Conservation (phyloP, 2,888 invertebrate genomes). For the Caenorhabditis sp. region DNA sequence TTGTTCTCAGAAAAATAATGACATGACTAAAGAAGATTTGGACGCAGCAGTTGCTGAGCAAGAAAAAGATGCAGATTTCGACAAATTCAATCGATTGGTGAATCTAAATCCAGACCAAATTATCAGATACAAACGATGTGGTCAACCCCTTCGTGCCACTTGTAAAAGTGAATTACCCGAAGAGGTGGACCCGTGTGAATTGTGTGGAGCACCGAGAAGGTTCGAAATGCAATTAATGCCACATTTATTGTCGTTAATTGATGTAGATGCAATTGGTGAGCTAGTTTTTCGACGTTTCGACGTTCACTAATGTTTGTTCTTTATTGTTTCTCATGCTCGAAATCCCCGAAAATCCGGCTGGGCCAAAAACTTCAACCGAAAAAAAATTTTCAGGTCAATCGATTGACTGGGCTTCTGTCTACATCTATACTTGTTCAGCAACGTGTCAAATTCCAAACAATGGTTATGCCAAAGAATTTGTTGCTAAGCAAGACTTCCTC, state of each 20-base stretch:
- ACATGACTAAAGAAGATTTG: constrained; percentile 45
- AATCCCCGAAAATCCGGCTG: too few relatives aligned
- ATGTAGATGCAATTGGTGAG: constrained; percentile 60
- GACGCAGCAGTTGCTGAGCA: constrained; percentile 51
- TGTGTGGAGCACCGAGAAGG: constrained; percentile 80
- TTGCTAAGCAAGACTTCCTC: constrained; percentile 62
- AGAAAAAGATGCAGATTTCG: constrained; percentile 79
- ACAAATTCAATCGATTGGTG: constrained; percentile 79
- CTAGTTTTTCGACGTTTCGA: background rate
- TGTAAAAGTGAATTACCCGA: constrained; percentile 71
- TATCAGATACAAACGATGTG: constrained; percentile 75
- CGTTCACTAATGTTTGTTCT: background rate
- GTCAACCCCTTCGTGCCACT: constrained; percentile 83
- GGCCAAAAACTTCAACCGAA: too few relatives aligned
- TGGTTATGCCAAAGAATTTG: constrained; percentile 76
- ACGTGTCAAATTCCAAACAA: constrained; percentile 78
- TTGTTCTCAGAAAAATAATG: constrained; percentile 38
- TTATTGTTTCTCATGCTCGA: too few relatives aligned
- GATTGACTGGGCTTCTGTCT: constrained; percentile 89
- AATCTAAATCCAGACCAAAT: constrained; percentile 82
- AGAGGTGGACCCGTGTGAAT: constrained; percentile 79
- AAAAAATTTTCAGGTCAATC: constrained; percentile 44
- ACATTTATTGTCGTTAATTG: constrained; percentile 65
- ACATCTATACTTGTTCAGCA: constrained; percentile 83
- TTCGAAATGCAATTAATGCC: constrained; percentile 87